A percentile compares a stretch with the other conserved stretches of the same genome.
phyloP scores from a whole-genome alignment of 2,113 vertebrate species.

The Thunnus maccoyii region DNA sequence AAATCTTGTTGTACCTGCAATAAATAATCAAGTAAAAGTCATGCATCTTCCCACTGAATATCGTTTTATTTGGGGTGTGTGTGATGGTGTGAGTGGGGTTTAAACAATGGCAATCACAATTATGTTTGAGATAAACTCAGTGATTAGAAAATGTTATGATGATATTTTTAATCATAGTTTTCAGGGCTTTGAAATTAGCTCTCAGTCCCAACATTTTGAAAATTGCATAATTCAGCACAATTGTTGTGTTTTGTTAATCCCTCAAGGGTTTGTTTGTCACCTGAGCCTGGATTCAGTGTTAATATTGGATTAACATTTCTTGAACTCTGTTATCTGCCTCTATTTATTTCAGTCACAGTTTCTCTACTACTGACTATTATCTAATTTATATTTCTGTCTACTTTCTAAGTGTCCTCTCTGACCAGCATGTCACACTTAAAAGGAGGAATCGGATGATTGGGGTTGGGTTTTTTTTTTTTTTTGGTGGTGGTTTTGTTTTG shows the following conservation, averaged over 20 bases:
- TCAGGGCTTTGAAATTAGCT: neutral
- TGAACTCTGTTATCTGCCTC: constrained; percentile 5
- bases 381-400: neutral
- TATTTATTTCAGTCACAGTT: neutral
- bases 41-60: too few species aligned
- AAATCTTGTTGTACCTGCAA: neutral
- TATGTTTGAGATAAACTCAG: too few species aligned
- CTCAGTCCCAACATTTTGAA: neutral
- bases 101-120: too few species aligned
- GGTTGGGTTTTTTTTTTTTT: neutral
- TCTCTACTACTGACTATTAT: neutral
- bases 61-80: neutral
- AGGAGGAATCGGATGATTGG: neutral
- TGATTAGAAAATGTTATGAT: too few species aligned
- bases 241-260: constrained; percentile 12
- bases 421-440: neutral
- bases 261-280: constrained; percentile 12
- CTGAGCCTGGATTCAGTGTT: constrained; percentile 7
- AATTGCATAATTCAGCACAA: constrained; percentile 10
- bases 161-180: too few species aligned
- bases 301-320: constrained; percentile 14
- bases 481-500: too few species aligned
- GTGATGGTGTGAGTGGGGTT: too few species aligned
- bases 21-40: neutral
- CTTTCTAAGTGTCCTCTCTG: neutral